phyloP scores from a whole-genome alignment of 2,888 invertebrate genomes.

The Nysson spinosus region DNA sequence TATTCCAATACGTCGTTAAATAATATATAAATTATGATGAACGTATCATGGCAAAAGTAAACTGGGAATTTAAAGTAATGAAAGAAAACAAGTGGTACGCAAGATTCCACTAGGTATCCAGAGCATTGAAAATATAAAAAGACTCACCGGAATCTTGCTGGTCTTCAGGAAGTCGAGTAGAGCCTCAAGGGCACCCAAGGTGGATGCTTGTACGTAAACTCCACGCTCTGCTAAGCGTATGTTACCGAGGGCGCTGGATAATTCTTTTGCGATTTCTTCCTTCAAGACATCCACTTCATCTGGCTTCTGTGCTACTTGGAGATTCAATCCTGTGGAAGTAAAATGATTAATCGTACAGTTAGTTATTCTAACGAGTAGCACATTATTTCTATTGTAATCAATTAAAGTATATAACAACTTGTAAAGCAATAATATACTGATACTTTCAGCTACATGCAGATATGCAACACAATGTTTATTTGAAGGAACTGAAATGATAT shows the following conservation, averaged over 20 bases:
- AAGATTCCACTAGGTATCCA: neutral
- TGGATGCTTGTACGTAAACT: slow-evolving; percentile 99
- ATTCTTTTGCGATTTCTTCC: slow-evolving; percentile 92
- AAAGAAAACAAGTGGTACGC: neutral
- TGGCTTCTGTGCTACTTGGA: slow-evolving; percentile 93
- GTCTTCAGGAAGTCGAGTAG: slow-evolving; percentile 93
- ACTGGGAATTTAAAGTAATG: no score
- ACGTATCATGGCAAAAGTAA: no score
- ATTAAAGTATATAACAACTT: no score
- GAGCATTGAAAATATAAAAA: neutral
- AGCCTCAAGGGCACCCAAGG: slow-evolving; percentile 98
- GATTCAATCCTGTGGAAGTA: slow-evolving; percentile 85
- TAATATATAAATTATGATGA: no score
- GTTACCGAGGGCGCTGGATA: slow-evolving; percentile 92
- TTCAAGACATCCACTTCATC: slow-evolving; percentile 94
- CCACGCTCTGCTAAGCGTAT: slow-evolving; percentile 95
- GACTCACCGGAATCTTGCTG: slow-evolving; percentile 95
- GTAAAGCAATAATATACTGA: no score
- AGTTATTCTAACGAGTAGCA: no score
- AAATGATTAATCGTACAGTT: neutral
- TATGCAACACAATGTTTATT: no score
- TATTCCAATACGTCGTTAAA: neutral
- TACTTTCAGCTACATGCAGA: no score
- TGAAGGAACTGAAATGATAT: slow-evolving; percentile 3
- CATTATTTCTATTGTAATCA: no score